Conservation (phyloP, 2,888 invertebrate species). For the Petrophora chlorosata region DNA sequence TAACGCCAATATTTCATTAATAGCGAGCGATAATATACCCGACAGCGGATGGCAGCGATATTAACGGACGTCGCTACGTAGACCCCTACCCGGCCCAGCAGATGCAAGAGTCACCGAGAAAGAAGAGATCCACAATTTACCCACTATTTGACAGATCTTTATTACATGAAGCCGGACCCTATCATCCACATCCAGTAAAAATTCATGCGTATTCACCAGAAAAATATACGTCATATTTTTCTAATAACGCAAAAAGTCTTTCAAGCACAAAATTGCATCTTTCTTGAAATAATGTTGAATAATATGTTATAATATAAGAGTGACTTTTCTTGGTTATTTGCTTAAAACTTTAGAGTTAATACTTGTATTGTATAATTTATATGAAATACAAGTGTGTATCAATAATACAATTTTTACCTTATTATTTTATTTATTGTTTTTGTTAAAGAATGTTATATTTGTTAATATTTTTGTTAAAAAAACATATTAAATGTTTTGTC, state of each 20-base stretch:
- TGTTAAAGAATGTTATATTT: slow-evolving; percentile 21
- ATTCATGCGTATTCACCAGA: slow-evolving; percentile 68
- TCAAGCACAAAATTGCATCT: slow-evolving; percentile 45
- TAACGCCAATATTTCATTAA: slow-evolving; percentile 63
- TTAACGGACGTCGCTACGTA: slow-evolving; percentile 72
- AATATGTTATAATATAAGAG: not conserved
- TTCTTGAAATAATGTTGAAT: slow-evolving; percentile 31
- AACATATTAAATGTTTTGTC: too few relatives aligned
- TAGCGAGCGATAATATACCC: slow-evolving; percentile 70
- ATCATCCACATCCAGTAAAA: slow-evolving; percentile 59
- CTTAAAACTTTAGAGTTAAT: too few relatives aligned
- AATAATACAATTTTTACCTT: slow-evolving; percentile 28
- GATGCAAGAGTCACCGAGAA: slow-evolving; percentile 74
- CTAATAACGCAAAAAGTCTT: slow-evolving; percentile 51
- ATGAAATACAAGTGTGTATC: slow-evolving; percentile 14
- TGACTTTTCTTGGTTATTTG: slow-evolving; percentile 5
- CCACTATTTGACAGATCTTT: slow-evolving; percentile 58
- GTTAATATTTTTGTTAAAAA: slow-evolving; percentile 4
- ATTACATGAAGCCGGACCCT: slow-evolving; percentile 46
- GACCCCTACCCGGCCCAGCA: slow-evolving; percentile 77
- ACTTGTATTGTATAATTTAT: not conserved
- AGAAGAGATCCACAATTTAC: slow-evolving; percentile 68
- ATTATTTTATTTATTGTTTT: slow-evolving; percentile 21
- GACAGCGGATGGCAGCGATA: slow-evolving; percentile 80
- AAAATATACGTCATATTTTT: slow-evolving; percentile 73